Percentiles rank a stretch among this genome's conserved stretches.
Evolutionary conservation across 37 sponge, comb jelly and placozoan species (phyloP).

Genomic region (Petrosia ficiformis): DNA sequence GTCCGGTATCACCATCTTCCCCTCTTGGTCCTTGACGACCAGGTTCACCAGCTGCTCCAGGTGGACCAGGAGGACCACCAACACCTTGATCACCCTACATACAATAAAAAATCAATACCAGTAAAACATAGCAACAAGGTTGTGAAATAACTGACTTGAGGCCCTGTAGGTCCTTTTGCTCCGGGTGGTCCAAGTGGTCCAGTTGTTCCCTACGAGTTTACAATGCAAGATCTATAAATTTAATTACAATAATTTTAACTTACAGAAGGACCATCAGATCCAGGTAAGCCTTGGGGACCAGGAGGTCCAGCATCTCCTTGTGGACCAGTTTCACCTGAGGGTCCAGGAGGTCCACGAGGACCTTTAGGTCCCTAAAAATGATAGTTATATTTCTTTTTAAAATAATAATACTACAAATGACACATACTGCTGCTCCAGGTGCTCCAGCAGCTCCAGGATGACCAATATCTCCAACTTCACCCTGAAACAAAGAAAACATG

Average conservation of each 20-base stretch:
- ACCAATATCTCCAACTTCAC: constrained; percentile 47
- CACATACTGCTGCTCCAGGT: constrained; percentile 48
- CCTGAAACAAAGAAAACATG: too few relatives aligned
- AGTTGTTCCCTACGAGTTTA: not conserved
- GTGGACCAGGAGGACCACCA: constrained; percentile 47
- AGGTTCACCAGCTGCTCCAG: constrained; percentile 33
- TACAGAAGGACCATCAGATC: constrained; percentile 13
- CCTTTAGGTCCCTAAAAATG: constrained; percentile 36
- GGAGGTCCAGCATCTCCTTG: constrained; percentile 35
- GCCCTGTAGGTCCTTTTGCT: constrained; percentile 24
- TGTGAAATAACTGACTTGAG: not conserved
- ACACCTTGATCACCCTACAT: constrained; percentile 31
- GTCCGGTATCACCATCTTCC: constrained; percentile 63
- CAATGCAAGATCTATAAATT: too few relatives aligned
- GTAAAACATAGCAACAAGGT: not conserved
- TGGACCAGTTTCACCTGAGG: constrained; percentile 48
- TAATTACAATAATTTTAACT: not conserved
- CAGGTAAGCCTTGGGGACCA: constrained; percentile 45
- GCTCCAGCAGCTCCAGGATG: constrained; percentile 58
- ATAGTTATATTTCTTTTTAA: not conserved
- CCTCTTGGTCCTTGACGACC: constrained; percentile 51
- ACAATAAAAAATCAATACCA: not conserved
- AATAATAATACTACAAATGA: not conserved
- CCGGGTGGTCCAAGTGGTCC: constrained; percentile 39
- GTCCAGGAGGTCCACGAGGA: constrained; percentile 40